Percentiles rank a stretch among this genome's conserved stretches.
Conservation (phyloP, 2,797 vertebrate genomes). For the Dromococcyx pavoninus region DNA sequence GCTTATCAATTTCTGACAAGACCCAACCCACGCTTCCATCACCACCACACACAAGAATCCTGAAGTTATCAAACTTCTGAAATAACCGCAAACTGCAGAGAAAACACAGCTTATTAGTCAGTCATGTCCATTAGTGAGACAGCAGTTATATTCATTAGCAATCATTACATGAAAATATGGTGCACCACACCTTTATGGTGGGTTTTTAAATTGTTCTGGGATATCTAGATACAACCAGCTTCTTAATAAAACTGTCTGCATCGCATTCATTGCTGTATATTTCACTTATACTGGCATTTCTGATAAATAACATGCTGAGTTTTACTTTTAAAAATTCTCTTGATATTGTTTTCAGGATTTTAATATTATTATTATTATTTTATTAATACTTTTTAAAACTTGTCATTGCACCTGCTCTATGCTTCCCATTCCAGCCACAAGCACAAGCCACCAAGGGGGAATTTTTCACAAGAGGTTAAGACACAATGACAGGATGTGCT, state of each 20-base stretch:
- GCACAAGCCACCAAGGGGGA: neutral
- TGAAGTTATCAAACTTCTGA: slow-evolving; percentile 99
- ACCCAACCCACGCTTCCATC: slow-evolving; percentile 99
- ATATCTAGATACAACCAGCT: neutral
- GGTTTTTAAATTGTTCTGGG: neutral
- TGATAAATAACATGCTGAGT: slow-evolving; percentile 22
- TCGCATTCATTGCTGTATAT: neutral
- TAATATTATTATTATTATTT: neutral
- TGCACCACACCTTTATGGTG: neutral
- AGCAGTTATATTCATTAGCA: neutral
- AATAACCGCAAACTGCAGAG: slow-evolving; percentile 90
- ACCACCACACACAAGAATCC: slow-evolving; percentile 96
- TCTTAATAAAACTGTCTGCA: neutral
- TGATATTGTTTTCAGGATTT: slow-evolving; percentile 61
- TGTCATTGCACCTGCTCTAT: neutral
- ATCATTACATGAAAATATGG: neutral
- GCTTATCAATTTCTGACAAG: slow-evolving; percentile 96
- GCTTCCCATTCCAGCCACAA: neutral
- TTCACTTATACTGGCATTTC: neutral
- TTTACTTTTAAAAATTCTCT: neutral
- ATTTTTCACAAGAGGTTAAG: neutral
- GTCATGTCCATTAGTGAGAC: neutral
- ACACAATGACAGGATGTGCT: neutral
- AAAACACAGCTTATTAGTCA: slow-evolving; percentile 46
- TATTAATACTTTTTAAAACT: neutral